Evolutionary conservation across 2,797 vertebrate genomes (phyloP).

Genomic region (Hybognathus amarus): DNA sequence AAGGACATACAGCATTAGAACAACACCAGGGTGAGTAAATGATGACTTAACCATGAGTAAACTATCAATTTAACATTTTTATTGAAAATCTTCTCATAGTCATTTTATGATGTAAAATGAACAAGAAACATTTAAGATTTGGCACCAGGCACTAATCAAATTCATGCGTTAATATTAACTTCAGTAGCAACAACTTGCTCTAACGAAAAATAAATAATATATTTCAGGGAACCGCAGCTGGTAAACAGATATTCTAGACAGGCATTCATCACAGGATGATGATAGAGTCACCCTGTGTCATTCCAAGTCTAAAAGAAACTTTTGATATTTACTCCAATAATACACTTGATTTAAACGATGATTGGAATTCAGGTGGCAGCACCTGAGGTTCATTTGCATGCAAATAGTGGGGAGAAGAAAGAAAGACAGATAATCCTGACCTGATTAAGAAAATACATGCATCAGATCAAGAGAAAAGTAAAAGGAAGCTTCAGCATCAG

Average conservation of each 20-base stretch:
- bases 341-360: not conserved
- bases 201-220: not conserved
- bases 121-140: not conserved
- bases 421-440: not conserved
- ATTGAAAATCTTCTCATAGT: not conserved
- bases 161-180: not conserved
- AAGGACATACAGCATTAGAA: not conserved
- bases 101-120: not conserved
- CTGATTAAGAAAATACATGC: not conserved
- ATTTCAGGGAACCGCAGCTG: not conserved
- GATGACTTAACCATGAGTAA: not conserved
- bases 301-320: constrained; percentile 15
- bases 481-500: not conserved
- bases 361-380: constrained; percentile 21
- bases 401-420: not conserved
- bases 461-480: not conserved
- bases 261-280: not conserved
- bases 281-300: not conserved
- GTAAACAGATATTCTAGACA: not conserved
- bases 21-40: not conserved
- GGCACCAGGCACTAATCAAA: not conserved
- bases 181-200: not conserved
- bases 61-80: not conserved
- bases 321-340: not conserved
- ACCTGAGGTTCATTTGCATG: constrained; percentile 30